These are phyloP conservation scores for Hemiprocne comata DNA, from an alignment of 2,113 vertebrate species.

Conservation along the genomic window DNA sequence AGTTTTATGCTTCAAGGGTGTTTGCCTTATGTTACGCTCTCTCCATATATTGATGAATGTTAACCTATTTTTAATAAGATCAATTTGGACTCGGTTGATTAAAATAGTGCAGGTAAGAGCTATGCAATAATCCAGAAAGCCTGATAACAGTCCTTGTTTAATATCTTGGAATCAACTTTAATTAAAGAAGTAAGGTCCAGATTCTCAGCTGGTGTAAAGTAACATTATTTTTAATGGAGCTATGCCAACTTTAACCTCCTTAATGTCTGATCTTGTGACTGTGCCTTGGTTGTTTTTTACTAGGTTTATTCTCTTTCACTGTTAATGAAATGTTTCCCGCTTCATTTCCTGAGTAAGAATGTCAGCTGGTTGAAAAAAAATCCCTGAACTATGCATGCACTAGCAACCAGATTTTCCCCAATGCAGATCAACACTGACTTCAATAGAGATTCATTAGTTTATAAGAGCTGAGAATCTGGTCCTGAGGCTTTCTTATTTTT, in stretches of 20 bases:
- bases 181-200: conserved; percentile 28
- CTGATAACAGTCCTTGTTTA: background rate
- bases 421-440: background rate
- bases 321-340: conserved; percentile 6
- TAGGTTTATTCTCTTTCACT: background rate
- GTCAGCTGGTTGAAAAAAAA: background rate
- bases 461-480: background rate
- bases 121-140: background rate
- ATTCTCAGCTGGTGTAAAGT: background rate
- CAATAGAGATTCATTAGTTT: background rate
- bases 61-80: conserved; percentile 66
- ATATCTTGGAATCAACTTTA: conserved; percentile 40
- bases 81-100: conserved; percentile 21
- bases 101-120: background rate
- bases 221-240: background rate
- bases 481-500: background rate
- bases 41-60: conserved; percentile 4
- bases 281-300: background rate
- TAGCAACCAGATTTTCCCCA: background rate
- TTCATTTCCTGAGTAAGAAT: background rate
- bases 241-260: background rate
- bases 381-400: background rate
- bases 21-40: conserved; percentile 38
- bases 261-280: background rate
- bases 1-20: conserved; percentile 12